Conservation (phyloP, 2,797 vertebrate species). For the Poeciliopsis gracilis region DNA sequence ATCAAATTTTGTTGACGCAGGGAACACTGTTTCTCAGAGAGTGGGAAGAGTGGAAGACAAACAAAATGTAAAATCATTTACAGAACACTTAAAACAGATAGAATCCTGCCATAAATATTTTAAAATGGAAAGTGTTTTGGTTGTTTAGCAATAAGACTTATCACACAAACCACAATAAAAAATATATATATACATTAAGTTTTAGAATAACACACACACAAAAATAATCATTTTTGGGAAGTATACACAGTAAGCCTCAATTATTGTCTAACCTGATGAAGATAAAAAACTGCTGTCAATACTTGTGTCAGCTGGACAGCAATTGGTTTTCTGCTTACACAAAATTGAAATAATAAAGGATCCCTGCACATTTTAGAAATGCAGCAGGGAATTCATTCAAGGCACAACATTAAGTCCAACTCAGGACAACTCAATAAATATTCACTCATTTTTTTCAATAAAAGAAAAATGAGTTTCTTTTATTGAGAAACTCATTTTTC, state of each 20-base stretch:
- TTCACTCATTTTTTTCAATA: too few relatives aligned
- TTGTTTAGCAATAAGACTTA: background rate
- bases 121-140: background rate
- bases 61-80: constrained; percentile 18
- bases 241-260: background rate
- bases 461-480: too few relatives aligned
- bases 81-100: background rate
- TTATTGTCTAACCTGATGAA: background rate
- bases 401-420: background rate
- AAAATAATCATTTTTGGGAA: background rate
- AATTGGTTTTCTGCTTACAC: background rate
- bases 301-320: background rate
- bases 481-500: background rate
- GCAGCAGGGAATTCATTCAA: background rate
- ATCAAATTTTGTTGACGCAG: constrained; percentile 50
- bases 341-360: background rate
- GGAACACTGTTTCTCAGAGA: constrained; percentile 8
- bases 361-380: background rate
- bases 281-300: background rate
- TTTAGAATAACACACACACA: background rate
- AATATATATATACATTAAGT: background rate
- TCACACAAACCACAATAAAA: background rate
- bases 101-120: background rate
- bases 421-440: background rate
- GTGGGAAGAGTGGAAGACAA: constrained; percentile 2